Base-by-base conservation (phyloP, 2,797 vertebrate genomes). In the Artibeus lituratus region DNA sequence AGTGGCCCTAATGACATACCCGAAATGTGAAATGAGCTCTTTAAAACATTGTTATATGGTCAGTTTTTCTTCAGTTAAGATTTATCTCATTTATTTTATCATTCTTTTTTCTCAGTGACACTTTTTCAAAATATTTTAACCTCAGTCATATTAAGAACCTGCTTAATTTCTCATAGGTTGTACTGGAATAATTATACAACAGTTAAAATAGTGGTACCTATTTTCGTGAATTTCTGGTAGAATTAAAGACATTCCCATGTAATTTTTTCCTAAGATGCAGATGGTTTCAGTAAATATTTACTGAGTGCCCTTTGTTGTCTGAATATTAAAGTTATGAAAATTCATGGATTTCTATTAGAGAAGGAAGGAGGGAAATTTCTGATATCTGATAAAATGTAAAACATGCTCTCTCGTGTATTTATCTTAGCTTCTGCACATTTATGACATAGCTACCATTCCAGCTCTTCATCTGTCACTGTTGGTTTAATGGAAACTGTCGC, bases 241-340 rank as follows among this genome's bases (percentile, higher is more conserved):
- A 51, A 95, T 70, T 90, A 72, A 93, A 95, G 91, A 53, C 37
- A 69, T 77, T 53, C 47, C 53, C 15, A 11, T 90, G 59, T 1
- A 78, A 29, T 78, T 93, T 91, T 96, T 89, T 89, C 92, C 74
- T 95, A 88, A 70, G 35, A 42, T 94, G 18, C 9, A 11, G 37
- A 65, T 94, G 32, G n/a, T 95, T 93, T 95, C 81, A 88, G 35
- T 53, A 89, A 70, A 65, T 95, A 94, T 53, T 53, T 78, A 74
- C 51, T 77, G 74, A 91, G 22, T 84, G n/a, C 32, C 51, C 51
- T 39, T 91, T 59, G 4, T 90, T 59, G 5, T 8, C 49, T 87
- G 8, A 94, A 59, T 96, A 86, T 88, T 96, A 94, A 93, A 95
- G 26, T 88, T 26, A 91, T 37, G 26, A 91, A 95, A 93, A 94